phyloP scores from a whole-genome alignment of 2,797 vertebrate species.

The Enteromius unitaeniatus region DNA sequence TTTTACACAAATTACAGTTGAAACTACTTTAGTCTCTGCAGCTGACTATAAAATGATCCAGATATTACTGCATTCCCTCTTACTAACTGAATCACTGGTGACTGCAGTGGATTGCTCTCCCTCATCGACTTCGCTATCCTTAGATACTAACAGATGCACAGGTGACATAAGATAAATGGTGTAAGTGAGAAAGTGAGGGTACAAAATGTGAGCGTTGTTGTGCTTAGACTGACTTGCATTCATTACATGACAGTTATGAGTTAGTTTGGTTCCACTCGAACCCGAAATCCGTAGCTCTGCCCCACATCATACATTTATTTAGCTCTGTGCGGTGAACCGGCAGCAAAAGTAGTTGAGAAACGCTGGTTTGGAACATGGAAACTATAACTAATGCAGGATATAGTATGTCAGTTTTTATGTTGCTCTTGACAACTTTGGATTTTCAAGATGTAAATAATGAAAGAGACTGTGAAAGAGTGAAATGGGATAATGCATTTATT shows the following conservation, averaged over 20 bases:
- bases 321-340: constrained; percentile 13
- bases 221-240: constrained; percentile 20
- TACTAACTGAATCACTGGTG: constrained; percentile 9
- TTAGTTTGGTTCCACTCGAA: neutral
- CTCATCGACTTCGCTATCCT: neutral
- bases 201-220: constrained; percentile 1
- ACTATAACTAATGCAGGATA: neutral
- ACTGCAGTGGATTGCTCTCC: neutral
- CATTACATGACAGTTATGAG: constrained; percentile 17
- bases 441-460: neutral
- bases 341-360: constrained; percentile 6
- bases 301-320: constrained; percentile 23
- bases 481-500: neutral
- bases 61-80: constrained; percentile 3
- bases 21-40: neutral
- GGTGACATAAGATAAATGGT: constrained; percentile 3
- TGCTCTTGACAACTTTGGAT: neutral
- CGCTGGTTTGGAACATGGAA: neutral
- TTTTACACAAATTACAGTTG: constrained; percentile 1
- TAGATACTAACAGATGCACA: neutral
- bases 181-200: constrained; percentile 8
- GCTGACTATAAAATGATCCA: constrained; percentile 15
- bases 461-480: neutral
- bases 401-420: constrained; percentile 1
- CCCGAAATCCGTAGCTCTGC: neutral